Base-by-base conservation (phyloP, 2,888 invertebrate species). In the Habrosyne pyritoides region DNA sequence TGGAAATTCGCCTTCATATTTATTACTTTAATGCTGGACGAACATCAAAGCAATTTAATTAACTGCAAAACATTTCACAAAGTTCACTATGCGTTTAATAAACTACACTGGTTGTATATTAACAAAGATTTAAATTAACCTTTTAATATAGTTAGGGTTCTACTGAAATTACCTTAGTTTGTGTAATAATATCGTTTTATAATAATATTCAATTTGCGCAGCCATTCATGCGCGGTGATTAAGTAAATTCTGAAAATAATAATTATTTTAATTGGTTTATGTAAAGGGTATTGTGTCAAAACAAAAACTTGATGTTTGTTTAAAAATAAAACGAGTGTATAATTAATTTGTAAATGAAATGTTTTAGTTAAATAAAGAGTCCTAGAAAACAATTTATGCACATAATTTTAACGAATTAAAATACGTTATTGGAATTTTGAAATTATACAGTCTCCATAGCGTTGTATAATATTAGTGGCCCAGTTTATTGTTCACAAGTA, bases 1-100 rank as follows among this genome's bases (percentile, higher is more conserved):
- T 63, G 63, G 62, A 60, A 63, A 69, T 67, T 67, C 53, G 53
- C 63, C 53, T 53, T 57, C 61, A 58, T 55, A 55, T 55, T 33
- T 30, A 36, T 52, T 55, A 47, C 30, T 24, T 10, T 36, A 26
- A 18, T 42, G 18, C 8, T 18, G 42, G 42, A 42, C 42, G 18
- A 18, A 2, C 42, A 42, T 42, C 42, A 42, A 18, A 42, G 42
- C 42, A 2, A 5, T 36, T 33, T 12, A 12, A 5, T 30, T 33
- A 33, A 33, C 33, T 33, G 33, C 26, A 28, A 47, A 47, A 33
- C 26, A 46, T 53, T 53, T 47, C 22, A 14, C 21, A 6, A 47
- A n/a, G 14, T 42, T 6, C 14, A 42, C 14, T 42, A 42, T 42
- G 30, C 30, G 47, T 53, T 56, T 60, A 56, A 51, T 54, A 49